Base-by-base conservation (phyloP, 2,797 vertebrate genomes). In the Rhynchonycteris naso region DNA sequence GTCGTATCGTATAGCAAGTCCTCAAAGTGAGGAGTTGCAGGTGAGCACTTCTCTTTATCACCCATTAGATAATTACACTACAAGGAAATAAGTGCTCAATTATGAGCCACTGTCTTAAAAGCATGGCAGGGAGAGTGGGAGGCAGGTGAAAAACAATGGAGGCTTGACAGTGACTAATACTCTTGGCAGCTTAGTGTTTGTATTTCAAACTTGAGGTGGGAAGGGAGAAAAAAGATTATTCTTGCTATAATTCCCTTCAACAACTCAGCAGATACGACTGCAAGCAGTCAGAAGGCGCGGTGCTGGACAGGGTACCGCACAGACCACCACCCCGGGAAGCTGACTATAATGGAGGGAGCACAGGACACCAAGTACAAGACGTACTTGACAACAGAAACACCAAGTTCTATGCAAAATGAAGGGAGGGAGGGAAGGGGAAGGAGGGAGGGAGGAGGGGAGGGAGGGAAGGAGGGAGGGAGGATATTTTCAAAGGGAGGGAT, bases 81-180 rank as follows among this genome's bases (percentile, higher is more conserved):
- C 93, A 98, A 97, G 96, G 98, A 97, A 98, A 97, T 92, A 97
- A 98, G 95, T 93, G 98, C 98, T 98, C 98, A 98, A 97, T 98
- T 98, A 98, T 98, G 98, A 98, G 97, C 98, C 98, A 98, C 96
- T 96, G 97, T 98, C 97, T 97, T 98, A 97, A 98, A 96, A 98
- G 96, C 83, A 38, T 56, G 88, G 97, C 96, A 96, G 97, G 93
- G 50, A 96, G 98, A 98, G 97, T 97, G 95, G 98, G 98, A 98
- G 81, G 98, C 98, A 98, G 95, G 97, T 96, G 97, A 97, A 96
- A 97, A 97, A 97, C 9, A 75, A 96, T 93, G 97, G 98, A 96
- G 98, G 92, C 65, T 97, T 96, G 97, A 97, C 96, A 97, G 97
- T 98, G 98, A 98, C 98, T 98, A 98, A 98, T 97, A 95, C 97